These are phyloP conservation scores for Alfaro cultratus DNA, from an alignment of 2,797 vertebrate genomes.

Conservation along the genomic window DNA sequence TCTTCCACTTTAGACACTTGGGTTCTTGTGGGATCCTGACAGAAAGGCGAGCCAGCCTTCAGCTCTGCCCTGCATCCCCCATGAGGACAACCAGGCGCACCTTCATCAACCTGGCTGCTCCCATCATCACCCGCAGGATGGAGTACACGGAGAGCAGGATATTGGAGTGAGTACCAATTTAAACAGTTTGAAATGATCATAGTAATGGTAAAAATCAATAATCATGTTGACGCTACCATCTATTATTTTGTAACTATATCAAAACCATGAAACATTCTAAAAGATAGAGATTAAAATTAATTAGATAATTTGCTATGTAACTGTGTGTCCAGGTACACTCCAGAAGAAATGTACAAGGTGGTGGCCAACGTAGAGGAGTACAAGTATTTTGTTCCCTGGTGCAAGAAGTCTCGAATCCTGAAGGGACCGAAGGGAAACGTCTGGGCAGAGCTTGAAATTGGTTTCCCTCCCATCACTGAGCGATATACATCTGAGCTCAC, in stretches of 20 bases:
- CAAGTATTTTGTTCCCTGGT: slow-evolving; percentile 86
- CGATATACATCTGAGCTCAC: slow-evolving; percentile 81
- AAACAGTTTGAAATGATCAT: not conserved
- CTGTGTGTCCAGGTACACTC: slow-evolving; percentile 72
- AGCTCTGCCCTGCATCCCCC: slow-evolving; percentile 14
- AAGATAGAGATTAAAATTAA: not conserved
- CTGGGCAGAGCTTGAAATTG: slow-evolving; percentile 79
- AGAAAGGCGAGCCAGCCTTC: slow-evolving; percentile 36
- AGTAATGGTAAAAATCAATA: not conserved
- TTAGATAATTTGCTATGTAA: not conserved
- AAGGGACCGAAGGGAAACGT: slow-evolving; percentile 53
- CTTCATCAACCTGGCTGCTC: slow-evolving; percentile 77
- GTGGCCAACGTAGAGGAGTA: slow-evolving; percentile 82
- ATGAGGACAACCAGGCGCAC: slow-evolving; percentile 47
- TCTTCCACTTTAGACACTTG: slow-evolving; percentile 26
- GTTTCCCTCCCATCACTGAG: slow-evolving; percentile 83
- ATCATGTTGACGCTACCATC: not conserved
- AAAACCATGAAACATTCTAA: not conserved
- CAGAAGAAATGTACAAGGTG: slow-evolving; percentile 81
- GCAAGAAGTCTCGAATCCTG: slow-evolving; percentile 78
- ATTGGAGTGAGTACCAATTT: slow-evolving; percentile 62
- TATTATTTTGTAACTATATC: not conserved
- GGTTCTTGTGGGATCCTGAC: slow-evolving; percentile 60
- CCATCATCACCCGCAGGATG: slow-evolving; percentile 71
- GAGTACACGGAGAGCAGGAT: slow-evolving; percentile 77